These are phyloP conservation scores for Tenthredo mesomela DNA, from an alignment of 2,888 invertebrate species.

Conservation along the genomic window DNA sequence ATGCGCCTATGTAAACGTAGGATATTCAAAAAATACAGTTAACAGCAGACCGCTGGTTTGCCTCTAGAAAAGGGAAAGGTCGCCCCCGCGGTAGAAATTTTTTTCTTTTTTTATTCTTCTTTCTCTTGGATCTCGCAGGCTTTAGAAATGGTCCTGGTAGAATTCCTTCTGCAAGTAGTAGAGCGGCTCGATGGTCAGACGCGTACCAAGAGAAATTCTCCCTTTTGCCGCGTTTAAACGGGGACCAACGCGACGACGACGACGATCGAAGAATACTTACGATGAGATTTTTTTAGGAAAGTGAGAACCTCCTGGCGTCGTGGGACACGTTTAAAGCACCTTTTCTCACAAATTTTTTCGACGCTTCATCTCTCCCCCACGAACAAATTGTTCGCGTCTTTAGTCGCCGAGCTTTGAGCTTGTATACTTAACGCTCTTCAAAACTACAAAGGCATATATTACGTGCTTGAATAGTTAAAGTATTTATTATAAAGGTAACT, in stretches of 20 bases:
- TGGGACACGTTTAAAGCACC: background rate
- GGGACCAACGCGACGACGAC: background rate
- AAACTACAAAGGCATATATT: constrained; percentile 38
- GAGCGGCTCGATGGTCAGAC: constrained; percentile 21
- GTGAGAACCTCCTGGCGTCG: background rate
- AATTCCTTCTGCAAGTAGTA: constrained; percentile 37
- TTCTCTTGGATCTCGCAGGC: constrained; percentile 20
- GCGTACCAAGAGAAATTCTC: background rate
- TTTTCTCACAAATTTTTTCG: constrained; percentile 11
- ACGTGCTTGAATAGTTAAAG: constrained; percentile 7
- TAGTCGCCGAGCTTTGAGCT: background rate
- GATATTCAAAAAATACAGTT: constrained; percentile 44
- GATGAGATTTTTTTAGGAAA: constrained; percentile 38
- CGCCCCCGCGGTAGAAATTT: constrained; percentile 19
- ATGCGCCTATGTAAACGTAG: constrained; percentile 36
- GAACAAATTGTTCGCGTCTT: constrained; percentile 9
- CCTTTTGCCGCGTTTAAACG: constrained; percentile 5
- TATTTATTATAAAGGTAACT: constrained; percentile 21
- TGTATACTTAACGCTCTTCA: constrained; percentile 23
- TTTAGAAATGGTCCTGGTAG: constrained; percentile 18
- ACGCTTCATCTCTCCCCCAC: background rate
- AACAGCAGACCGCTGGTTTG: constrained; percentile 38
- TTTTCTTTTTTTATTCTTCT: constrained; percentile 14
- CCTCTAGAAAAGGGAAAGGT: constrained; percentile 28
- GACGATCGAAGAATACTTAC: constrained; percentile 37